phyloP scores from a whole-genome alignment of 2,888 invertebrate genomes.

The Doris montereyensis region DNA sequence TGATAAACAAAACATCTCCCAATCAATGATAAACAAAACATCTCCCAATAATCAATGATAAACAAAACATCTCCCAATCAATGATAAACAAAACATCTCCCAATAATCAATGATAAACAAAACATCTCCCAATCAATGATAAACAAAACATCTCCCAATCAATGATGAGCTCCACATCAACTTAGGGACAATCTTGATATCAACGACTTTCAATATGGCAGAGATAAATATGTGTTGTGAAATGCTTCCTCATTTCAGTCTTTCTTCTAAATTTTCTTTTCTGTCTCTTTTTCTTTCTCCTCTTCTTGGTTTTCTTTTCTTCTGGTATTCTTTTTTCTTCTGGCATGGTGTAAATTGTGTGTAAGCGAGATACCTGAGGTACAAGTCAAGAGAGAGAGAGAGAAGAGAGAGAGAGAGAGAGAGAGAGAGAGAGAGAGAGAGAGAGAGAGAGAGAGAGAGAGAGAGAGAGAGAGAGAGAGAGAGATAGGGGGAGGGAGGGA shows the following conservation, averaged over 20 bases:
- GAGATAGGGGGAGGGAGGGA: no score
- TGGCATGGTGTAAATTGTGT: no score
- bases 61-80: not conserved
- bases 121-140: not conserved
- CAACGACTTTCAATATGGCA: not conserved
- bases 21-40: not conserved
- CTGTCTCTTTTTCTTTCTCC: not conserved
- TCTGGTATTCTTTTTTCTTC: not conserved
- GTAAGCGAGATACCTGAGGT: no score
- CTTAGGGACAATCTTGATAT: not conserved
- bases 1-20: not conserved
- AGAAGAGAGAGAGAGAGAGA: no score
- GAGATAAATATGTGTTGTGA: not conserved
- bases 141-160: not conserved
- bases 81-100: not conserved
- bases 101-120: no score
- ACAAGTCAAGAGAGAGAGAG: no score
- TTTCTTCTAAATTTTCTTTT: not conserved
- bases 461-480: no score
- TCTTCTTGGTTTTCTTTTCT: not conserved
- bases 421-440: no score
- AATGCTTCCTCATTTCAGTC: not conserved
- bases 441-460: no score
- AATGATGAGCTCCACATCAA: not conserved
- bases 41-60: no score